These are phyloP conservation scores for Malacosoma neustria DNA, from an alignment of 2,888 invertebrate genomes.

Conservation along the genomic window DNA sequence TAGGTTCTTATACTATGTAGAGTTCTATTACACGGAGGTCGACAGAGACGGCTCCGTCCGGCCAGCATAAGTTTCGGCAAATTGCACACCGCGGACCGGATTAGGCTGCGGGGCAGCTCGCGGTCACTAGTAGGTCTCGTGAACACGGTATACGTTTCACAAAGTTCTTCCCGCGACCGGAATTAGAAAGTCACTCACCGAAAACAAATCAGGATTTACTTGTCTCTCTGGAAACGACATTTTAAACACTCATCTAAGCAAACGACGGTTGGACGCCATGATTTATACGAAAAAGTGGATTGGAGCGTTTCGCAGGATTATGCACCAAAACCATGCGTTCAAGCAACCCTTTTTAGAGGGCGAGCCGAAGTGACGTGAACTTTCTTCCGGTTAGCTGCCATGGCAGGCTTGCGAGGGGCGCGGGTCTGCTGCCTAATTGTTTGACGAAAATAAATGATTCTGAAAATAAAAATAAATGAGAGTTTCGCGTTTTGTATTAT, in stretches of 20 bases:
- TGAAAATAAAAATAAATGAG: constrained; percentile 68
- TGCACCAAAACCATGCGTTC: constrained; percentile 54
- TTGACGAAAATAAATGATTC: constrained; percentile 72
- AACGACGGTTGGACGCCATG: constrained; percentile 31
- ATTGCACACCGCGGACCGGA: constrained; percentile 55
- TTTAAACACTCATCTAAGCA: constrained; percentile 44
- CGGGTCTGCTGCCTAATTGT: constrained; percentile 59
- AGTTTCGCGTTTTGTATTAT: constrained; percentile 62
- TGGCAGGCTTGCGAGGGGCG: constrained; percentile 46
- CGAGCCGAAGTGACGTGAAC: constrained; percentile 52
- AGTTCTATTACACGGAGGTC: constrained; percentile 51
- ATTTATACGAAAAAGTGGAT: constrained; percentile 36
- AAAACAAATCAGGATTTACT: constrained; percentile 65
- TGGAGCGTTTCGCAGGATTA: constrained; percentile 47
- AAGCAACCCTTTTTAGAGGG: constrained; percentile 55
- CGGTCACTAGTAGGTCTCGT: constrained; percentile 60
- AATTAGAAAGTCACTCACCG: constrained; percentile 69
- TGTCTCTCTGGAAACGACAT: constrained; percentile 56
- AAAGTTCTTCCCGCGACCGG: constrained; percentile 55
- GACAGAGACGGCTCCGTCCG: constrained; percentile 27
- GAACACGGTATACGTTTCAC: constrained; percentile 70
- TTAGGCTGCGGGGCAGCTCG: constrained; percentile 52
- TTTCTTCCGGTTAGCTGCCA: constrained; percentile 54
- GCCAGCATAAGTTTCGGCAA: constrained; percentile 50
- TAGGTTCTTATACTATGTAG: constrained; percentile 32